A percentile compares a stretch with the other conserved stretches of the same genome.
Conservation (phyloP, 92 coral and sea anemone species). For the Pocillopora meandrina region DNA sequence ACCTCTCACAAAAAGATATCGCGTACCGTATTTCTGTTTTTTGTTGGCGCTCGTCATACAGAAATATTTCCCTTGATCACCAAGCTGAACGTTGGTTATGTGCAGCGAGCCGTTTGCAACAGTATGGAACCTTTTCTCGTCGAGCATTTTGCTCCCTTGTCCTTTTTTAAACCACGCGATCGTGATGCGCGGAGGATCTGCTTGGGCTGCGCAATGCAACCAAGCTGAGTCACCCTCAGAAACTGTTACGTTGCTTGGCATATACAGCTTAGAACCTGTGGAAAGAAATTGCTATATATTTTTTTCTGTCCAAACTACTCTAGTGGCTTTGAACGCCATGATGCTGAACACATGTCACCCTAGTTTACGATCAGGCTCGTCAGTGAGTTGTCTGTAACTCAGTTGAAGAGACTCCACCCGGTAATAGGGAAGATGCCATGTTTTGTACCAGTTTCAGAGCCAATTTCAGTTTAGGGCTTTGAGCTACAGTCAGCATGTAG, state of each 20-base stretch:
- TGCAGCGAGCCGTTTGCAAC: slow-evolving; percentile 65
- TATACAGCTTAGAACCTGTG: slow-evolving; percentile 30
- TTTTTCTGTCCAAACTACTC: background rate
- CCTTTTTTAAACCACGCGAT: slow-evolving; percentile 70
- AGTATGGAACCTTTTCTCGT: slow-evolving; percentile 40
- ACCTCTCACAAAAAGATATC: slow-evolving; percentile 51
- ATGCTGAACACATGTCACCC: too few species aligned
- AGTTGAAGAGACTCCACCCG: too few species aligned
- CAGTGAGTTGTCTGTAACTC: too few species aligned
- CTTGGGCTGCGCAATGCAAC: slow-evolving; percentile 86
- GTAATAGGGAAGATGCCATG: too few species aligned
- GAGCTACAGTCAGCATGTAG: too few species aligned
- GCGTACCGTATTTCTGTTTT: slow-evolving; percentile 38
- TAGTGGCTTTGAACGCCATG: too few species aligned
- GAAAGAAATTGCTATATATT: background rate
- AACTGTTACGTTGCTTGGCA: slow-evolving; percentile 76
- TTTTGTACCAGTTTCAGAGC: too few species aligned
- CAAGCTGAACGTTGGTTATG: slow-evolving; percentile 43
- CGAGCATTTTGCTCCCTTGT: slow-evolving; percentile 64
- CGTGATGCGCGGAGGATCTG: slow-evolving; percentile 61
- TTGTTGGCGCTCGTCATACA: slow-evolving; percentile 66
- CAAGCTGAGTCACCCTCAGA: slow-evolving; percentile 54
- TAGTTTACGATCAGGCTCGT: too few species aligned
- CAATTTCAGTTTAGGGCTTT: too few species aligned
- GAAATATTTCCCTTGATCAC: slow-evolving; percentile 66